phyloP scores from a whole-genome alignment of 2,888 invertebrate genomes.

The Aporophyla lueneburgensis region DNA sequence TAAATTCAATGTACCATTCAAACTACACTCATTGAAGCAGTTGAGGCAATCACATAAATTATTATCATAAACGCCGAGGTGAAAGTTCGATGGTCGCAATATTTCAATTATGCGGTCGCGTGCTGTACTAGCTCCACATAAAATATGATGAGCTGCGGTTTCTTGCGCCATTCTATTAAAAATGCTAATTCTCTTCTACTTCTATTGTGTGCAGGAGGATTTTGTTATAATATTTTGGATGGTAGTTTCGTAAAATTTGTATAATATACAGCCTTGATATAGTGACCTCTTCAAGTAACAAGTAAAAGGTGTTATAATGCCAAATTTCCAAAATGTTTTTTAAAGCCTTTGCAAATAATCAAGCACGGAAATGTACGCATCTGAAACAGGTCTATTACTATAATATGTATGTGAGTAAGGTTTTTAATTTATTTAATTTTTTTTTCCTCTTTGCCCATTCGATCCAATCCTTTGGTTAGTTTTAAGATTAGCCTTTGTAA shows the following conservation, averaged over 20 bases:
- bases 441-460: background rate
- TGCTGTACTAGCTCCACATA: constrained; percentile 70
- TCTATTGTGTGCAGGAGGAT: constrained; percentile 35
- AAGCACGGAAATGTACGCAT: background rate
- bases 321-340: constrained; percentile 7
- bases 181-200: constrained; percentile 47
- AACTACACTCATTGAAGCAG: constrained; percentile 8
- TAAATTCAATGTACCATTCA: background rate
- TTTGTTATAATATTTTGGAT: constrained; percentile 21
- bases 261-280: constrained; percentile 44
- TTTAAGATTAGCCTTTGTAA: background rate
- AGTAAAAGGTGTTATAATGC: constrained; percentile 21
- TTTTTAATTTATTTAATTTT: background rate
- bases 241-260: constrained; percentile 6
- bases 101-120: constrained; percentile 68
- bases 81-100: constrained; percentile 68
- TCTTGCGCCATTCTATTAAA: constrained; percentile 59
- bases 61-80: constrained; percentile 59
- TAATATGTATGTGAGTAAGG: too few species aligned
- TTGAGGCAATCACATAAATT: constrained; percentile 53
- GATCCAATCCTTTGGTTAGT: background rate
- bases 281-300: constrained; percentile 43
- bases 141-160: constrained; percentile 76
- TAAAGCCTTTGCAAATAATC: background rate
- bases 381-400: background rate